Percentiles rank a stretch among this genome's conserved stretches.
Conservation (phyloP, 2,797 vertebrate genomes). For the Alauda arvensis region DNA sequence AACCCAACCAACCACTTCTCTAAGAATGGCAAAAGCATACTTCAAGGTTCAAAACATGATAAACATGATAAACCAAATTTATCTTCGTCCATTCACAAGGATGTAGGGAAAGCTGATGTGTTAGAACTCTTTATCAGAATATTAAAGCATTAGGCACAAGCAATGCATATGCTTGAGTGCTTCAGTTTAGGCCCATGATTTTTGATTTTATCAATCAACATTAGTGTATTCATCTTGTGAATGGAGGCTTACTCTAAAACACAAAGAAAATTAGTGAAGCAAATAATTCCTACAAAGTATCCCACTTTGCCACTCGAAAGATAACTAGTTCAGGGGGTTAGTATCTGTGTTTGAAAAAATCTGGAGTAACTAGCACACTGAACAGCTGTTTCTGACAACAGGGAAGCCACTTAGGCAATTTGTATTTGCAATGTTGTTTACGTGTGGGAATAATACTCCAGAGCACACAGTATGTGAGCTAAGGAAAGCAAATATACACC, state of each 20-base stretch:
- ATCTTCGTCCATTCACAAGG: background rate
- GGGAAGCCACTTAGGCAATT: background rate
- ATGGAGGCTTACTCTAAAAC: background rate
- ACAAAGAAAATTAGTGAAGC: background rate
- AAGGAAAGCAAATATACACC: conserved; percentile 20
- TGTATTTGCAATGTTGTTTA: conserved; percentile 22
- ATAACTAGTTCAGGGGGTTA: background rate
- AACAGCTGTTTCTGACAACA: conserved; percentile 7
- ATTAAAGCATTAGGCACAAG: background rate
- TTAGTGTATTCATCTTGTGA: background rate
- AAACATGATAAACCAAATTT: background rate
- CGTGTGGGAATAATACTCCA: conserved; percentile 4
- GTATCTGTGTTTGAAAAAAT: background rate
- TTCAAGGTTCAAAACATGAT: background rate
- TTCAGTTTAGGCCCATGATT: background rate
- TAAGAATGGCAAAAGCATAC: background rate
- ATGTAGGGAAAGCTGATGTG: background rate
- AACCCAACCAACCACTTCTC: background rate
- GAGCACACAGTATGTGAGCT: conserved; percentile 7
- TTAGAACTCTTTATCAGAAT: background rate
- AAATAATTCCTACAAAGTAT: background rate
- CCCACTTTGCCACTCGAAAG: background rate
- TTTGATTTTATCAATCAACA: background rate
- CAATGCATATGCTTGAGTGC: background rate
- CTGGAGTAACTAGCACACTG: background rate